Evolutionary conservation across 2,797 vertebrate genomes (phyloP).

Genomic region (Harpagifer antarcticus): DNA sequence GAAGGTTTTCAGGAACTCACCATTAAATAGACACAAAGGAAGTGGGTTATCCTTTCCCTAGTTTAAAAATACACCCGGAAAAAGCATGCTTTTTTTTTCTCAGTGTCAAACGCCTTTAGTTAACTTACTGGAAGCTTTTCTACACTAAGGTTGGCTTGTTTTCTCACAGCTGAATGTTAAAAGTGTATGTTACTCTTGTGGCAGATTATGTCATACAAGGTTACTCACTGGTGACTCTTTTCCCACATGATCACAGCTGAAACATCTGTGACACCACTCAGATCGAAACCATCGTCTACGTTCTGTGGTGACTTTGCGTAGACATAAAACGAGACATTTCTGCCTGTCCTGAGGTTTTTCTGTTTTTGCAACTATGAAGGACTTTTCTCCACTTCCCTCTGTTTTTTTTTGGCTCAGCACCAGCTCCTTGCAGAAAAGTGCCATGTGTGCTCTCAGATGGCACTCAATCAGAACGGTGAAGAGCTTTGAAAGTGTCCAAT

Average conservation of each 20-base stretch:
- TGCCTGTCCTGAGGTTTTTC: conserved; percentile 38
- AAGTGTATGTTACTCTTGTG: conserved; percentile 13
- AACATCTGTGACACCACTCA: not conserved
- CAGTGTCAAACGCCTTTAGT: conserved; percentile 8
- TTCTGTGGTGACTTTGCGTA: not conserved
- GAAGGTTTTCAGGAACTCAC: conserved; percentile 41
- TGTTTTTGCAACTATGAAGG: conserved; percentile 31
- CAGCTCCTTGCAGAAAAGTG: conserved; percentile 38
- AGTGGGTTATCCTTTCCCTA: conserved; percentile 37
- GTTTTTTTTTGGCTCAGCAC: conserved; percentile 27
- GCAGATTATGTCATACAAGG: not conserved
- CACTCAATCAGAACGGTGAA: conserved; percentile 20
- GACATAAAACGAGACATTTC: conserved; percentile 23
- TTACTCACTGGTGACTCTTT: not conserved
- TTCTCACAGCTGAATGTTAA: conserved; percentile 1
- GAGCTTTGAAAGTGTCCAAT: conserved; percentile 13
- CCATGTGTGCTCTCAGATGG: conserved; percentile 30
- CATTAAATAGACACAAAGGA: conserved; percentile 44
- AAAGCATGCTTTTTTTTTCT: conserved; percentile 13
- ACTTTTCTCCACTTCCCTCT: conserved; percentile 42
- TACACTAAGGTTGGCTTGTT: too few relatives aligned
- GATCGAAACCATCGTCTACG: not conserved
- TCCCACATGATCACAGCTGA: not conserved
- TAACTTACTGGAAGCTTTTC: not conserved
- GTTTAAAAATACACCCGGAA: conserved; percentile 46